A percentile compares a stretch with the other conserved stretches of the same genome.
Conservation (phyloP, 2,888 invertebrate species). For the Drosophila seclusa region DNA sequence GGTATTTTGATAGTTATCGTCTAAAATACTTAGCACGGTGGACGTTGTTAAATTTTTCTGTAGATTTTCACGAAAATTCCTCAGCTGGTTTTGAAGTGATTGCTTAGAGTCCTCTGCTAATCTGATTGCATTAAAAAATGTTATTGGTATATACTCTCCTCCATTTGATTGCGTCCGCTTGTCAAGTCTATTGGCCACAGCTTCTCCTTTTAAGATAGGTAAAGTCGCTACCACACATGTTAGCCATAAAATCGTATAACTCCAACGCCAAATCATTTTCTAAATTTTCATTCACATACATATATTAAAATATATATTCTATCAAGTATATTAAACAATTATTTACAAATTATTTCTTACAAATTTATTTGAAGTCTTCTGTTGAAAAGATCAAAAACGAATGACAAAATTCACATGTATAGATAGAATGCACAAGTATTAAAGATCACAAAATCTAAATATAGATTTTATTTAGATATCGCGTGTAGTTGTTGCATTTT, state of each 20-base stretch:
- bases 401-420: constrained; percentile 20
- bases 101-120: constrained; percentile 68
- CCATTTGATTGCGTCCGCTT: constrained; percentile 34
- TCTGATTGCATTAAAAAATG: constrained; percentile 68
- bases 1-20: constrained; percentile 35
- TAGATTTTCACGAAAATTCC: constrained; percentile 72
- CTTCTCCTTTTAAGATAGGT: constrained; percentile 2
- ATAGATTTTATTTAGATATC: constrained; percentile 21
- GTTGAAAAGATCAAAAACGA: constrained; percentile 15
- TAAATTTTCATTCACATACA: constrained; percentile 10
- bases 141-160: constrained; percentile 72
- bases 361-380: constrained; percentile 6
- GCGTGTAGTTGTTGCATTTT: background rate
- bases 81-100: constrained; percentile 66
- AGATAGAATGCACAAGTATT: constrained; percentile 5
- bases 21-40: constrained; percentile 48
- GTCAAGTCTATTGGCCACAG: background rate
- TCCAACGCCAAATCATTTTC: constrained; percentile 29
- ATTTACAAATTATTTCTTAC: background rate
- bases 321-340: background rate
- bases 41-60: constrained; percentile 78
- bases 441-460: constrained; percentile 31
- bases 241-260: constrained; percentile 16
- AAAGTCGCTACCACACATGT: background rate
- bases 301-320: background rate